Evolutionary conservation across 2,113 vertebrate species (phyloP).

Genomic region (Capricornis sumatraensis): DNA sequence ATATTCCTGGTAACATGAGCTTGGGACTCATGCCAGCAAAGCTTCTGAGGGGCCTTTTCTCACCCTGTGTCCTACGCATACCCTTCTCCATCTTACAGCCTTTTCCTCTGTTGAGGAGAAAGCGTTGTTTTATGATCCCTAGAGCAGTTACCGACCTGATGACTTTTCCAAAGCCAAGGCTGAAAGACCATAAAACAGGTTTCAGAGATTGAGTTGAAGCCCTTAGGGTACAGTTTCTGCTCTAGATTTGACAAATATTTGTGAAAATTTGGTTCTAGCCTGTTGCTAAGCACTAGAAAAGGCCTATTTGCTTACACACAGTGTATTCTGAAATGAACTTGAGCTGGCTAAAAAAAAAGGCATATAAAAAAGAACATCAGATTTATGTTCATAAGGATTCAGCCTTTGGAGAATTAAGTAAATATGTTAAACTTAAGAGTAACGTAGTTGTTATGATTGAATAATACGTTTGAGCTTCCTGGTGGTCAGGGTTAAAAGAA

Average conservation of each 20-base stretch:
- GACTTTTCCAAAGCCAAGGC: slow-evolving; percentile 49
- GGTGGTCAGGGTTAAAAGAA: background rate
- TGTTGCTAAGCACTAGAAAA: background rate
- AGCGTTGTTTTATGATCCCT: slow-evolving; percentile 43
- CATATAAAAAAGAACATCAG: background rate
- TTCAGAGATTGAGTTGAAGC: background rate
- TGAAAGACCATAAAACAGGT: background rate
- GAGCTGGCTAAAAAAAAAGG: background rate
- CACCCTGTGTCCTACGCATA: background rate
- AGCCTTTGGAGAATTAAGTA: background rate
- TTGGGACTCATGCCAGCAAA: slow-evolving; percentile 40
- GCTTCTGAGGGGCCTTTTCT: slow-evolving; percentile 42
- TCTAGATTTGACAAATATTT: slow-evolving; percentile 8
- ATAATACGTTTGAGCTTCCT: slow-evolving; percentile 17
- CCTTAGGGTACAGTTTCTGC: background rate
- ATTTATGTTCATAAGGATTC: background rate
- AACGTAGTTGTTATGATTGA: background rate
- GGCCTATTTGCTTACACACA: background rate
- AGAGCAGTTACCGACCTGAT: slow-evolving; percentile 33
- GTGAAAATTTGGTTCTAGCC: background rate
- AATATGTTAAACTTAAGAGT: background rate
- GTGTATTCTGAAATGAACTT: background rate
- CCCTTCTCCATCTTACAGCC: slow-evolving; percentile 20
- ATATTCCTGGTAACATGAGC: slow-evolving; percentile 73
- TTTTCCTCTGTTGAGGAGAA: slow-evolving; percentile 28